Base-by-base conservation (phyloP, 2,888 invertebrate genomes). In the Thecophora atra region DNA sequence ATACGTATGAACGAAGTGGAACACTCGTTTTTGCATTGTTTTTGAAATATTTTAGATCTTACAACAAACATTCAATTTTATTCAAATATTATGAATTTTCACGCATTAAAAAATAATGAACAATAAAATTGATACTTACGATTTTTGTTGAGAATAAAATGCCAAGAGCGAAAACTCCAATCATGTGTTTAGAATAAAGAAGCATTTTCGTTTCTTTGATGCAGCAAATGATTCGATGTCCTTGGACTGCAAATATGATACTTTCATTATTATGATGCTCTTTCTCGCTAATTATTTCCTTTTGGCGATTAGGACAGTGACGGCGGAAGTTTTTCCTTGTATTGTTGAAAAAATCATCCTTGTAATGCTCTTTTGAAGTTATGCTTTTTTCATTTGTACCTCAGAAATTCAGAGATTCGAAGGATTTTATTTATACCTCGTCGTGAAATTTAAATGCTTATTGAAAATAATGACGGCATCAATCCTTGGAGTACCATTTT, bases 181-280 rank as follows among this genome's bases (percentile, higher is more conserved):
- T 79, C 78, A 78, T 75, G 77, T 78, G 78, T 76, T 77, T 76
- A 77, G 76, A 75, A 74, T 76, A 74, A 76, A 76, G 24, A n/a
- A 65, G 75, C 79, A 79, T 79, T 76, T 78, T 79, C 75, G 76
- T 74, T 78, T 79, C 78, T 78, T 82, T 79, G 81, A 79, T 78
- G 69, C 8, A 58, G 5, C 63, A 37, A 37, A 30, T 70, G 63
- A 5, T n/a, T 51, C 24, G 70, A 80, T 81, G 80, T 82, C 82
- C 81, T 82, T 82, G 81, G 75, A 78, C 77, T 81, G 79, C 78
- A 78, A 81, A 81, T 81, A 79, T 80, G 79, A 80, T 78, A 80
- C 80, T 81, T 80, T 82, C 81, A 82, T 82, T 79, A 76, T 78
- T 75, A 70, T 77, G 17, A 63, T 70, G 24, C 56, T 42, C 42